Evolutionary conservation across 2,113 vertebrate genomes (phyloP).

Genomic region (Corythaeola cristata): DNA sequence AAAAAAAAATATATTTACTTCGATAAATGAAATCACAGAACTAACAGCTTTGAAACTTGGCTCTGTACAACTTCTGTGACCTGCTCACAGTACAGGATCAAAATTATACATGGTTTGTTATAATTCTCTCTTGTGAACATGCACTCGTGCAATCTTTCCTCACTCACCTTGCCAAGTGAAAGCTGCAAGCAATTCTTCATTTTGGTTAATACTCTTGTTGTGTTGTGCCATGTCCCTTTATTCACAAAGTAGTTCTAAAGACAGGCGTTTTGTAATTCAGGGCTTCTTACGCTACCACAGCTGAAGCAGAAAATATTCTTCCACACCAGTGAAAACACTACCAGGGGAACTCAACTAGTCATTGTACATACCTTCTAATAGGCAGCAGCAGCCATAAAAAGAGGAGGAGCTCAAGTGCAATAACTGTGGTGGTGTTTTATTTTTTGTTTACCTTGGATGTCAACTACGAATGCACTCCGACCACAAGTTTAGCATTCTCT

Average conservation of each 20-base stretch:
- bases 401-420: conserved; percentile 19
- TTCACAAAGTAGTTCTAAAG: not conserved
- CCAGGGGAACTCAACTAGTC: not conserved
- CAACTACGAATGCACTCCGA: not conserved
- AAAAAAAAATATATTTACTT: not conserved
- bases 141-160: not conserved
- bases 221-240: conserved; percentile 63
- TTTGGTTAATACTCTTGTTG: conserved; percentile 61
- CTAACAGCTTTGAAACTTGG: not conserved
- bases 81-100: not conserved
- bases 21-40: not conserved
- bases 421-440: not conserved
- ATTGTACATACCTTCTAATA: not conserved
- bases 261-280: not conserved
- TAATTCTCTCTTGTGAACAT: not conserved
- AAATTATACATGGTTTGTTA: not conserved
- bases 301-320: not conserved
- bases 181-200: conserved; percentile 70
- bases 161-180: conserved; percentile 75
- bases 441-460: not conserved
- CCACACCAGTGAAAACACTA: not conserved
- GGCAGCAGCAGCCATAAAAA: conserved; percentile 32
- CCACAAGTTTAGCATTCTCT: not conserved
- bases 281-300: not conserved
- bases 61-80: not conserved